These are phyloP conservation scores for Plestiodon gilberti DNA, from an alignment of 2,113 vertebrate species.

Conservation along the genomic window DNA sequence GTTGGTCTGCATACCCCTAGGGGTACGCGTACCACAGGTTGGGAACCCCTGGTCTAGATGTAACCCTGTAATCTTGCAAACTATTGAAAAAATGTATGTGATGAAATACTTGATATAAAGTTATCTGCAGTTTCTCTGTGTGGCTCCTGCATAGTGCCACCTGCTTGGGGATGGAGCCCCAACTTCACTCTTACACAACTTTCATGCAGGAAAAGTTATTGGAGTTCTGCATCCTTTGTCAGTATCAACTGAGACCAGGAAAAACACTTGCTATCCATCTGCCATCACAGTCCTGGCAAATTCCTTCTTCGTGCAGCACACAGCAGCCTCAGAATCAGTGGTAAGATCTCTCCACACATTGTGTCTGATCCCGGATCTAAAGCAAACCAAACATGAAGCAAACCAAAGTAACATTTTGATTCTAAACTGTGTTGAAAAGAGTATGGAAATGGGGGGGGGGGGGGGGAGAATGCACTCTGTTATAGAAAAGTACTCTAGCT, in stretches of 20 bases:
- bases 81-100: neutral
- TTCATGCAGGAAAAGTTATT: neutral
- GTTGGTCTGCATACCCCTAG: too few relatives aligned
- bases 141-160: neutral
- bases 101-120: neutral
- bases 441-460: neutral
- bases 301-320: neutral
- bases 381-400: neutral
- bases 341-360: neutral
- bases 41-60: too few relatives aligned
- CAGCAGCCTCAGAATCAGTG: neutral
- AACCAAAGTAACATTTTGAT: neutral
- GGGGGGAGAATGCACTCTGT: neutral
- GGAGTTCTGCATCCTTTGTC: neutral
- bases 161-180: too few relatives aligned
- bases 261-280: neutral
- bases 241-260: neutral
- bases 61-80: too few relatives aligned
- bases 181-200: neutral
- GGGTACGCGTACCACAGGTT: too few relatives aligned
- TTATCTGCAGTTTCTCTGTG: neutral
- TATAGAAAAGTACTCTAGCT: neutral
- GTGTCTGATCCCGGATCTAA: neutral
- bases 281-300: neutral
- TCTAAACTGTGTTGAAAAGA: neutral